Evolutionary conservation across 2,797 vertebrate species (phyloP).

Genomic region (Tinamus major): DNA sequence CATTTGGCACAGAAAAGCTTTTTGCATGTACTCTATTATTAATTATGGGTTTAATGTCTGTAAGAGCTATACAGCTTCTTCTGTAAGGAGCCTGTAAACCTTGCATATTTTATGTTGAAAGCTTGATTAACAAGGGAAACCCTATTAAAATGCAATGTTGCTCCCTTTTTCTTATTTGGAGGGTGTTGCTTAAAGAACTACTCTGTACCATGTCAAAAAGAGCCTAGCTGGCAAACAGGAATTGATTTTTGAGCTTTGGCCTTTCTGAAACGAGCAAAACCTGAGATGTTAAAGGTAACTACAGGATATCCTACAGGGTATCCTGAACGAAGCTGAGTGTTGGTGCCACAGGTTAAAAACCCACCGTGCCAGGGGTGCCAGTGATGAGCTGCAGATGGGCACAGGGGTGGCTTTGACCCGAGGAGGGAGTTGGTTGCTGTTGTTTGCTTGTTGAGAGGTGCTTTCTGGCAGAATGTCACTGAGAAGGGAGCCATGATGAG

Average conservation of each 20-base stretch:
- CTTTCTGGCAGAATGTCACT: neutral
- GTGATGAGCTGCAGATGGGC: neutral
- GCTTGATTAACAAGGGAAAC: neutral
- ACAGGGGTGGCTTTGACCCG: neutral
- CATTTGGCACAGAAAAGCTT: neutral
- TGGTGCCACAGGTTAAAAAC: neutral
- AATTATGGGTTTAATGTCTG: neutral
- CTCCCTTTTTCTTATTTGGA: neutral
- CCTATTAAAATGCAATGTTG: neutral
- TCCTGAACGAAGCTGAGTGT: fast-evolving
- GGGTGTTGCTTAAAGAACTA: neutral
- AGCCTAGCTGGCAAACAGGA: neutral
- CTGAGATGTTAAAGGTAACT: neutral
- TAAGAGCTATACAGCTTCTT: neutral
- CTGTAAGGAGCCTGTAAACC: neutral
- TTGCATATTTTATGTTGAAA: neutral
- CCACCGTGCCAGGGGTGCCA: fast-evolving
- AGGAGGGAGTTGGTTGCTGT: neutral
- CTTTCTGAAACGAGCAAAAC: neutral
- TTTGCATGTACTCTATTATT: neutral
- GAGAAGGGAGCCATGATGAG: neutral
- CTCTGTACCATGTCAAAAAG: neutral
- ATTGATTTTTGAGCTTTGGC: neutral
- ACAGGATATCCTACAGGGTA: no score
- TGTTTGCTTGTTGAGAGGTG: fast-evolving